A percentile compares a stretch with the other conserved stretches of the same genome.
phyloP scores from a whole-genome alignment of 2,113 vertebrate genomes.

The Heterocephalus glaber region DNA sequence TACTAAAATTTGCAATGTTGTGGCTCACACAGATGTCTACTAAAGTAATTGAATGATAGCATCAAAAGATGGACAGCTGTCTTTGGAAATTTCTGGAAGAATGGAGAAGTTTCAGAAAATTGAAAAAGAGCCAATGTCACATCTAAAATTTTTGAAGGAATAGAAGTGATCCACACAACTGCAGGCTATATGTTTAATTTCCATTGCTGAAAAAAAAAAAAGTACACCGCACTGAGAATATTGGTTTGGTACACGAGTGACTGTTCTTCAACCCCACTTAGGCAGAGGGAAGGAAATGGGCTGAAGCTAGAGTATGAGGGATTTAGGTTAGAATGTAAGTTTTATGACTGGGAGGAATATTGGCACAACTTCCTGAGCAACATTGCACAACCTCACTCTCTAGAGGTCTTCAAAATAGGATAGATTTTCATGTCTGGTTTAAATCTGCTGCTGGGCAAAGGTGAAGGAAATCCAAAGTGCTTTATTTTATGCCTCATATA shows the following conservation, averaged over 20 bases:
- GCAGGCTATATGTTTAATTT: slow-evolving; percentile 40
- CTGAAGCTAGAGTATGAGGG: slow-evolving; percentile 29
- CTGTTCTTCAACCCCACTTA: slow-evolving; percentile 43
- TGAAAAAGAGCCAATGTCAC: slow-evolving; percentile 2
- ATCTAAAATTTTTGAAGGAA: slow-evolving; percentile 64
- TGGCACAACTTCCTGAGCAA: slow-evolving; percentile 64
- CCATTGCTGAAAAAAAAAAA: slow-evolving; percentile 34
- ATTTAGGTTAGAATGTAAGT: slow-evolving; percentile 67
- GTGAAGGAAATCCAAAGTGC: slow-evolving; percentile 44
- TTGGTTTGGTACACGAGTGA: slow-evolving; percentile 26
- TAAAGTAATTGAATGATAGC: background rate
- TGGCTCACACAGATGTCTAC: background rate
- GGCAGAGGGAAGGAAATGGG: slow-evolving; percentile 14
- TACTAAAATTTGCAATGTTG: background rate
- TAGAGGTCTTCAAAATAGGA: slow-evolving; percentile 58
- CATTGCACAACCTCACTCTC: slow-evolving; percentile 51
- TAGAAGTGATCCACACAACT: slow-evolving; percentile 10
- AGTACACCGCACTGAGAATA: background rate
- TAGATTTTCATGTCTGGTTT: slow-evolving; percentile 67
- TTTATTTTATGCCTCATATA: slow-evolving; percentile 57
- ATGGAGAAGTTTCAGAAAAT: slow-evolving; percentile 32
- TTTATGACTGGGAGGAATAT: slow-evolving; percentile 64
- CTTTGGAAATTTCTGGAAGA: slow-evolving; percentile 17
- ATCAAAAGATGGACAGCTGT: background rate
- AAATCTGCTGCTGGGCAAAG: slow-evolving; percentile 56